Evolutionary conservation across 2,113 vertebrate species (phyloP), one percentile per base, ranked within the genome.

Genomic region (Himantopus leucocephalus): DNA sequence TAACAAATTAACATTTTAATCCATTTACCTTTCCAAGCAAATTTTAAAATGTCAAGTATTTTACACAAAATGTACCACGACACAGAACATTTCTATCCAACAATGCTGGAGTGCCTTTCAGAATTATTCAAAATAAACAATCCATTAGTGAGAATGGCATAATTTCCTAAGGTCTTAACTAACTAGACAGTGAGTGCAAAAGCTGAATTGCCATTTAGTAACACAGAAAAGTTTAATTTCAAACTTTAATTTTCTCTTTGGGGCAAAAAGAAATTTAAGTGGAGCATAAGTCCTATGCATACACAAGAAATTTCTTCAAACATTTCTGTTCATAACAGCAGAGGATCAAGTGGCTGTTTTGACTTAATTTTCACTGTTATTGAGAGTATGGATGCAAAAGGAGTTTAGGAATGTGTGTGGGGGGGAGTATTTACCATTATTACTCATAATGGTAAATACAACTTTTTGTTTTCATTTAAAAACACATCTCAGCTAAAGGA

Each of bases 1-100:
- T 45, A 94, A 90, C 75, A 95, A 96, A 86, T 92, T 81, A 94
- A 94, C 41, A 80, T 83, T 67, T 74, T 63, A 71, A 92, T 79
- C 59, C 63, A 67, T 88, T 94, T 92, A 53, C 41, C n/a, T 92
- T 92, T 82, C 60, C 41, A 91, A 93, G 72, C 55, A 59, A 83
- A 88, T 74, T 80, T 73, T 76, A 27, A 96, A 95, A 88, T 83
- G 63, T 95, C 92, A 81, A 92, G 75, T 53, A 59, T 27, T 74
- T 88, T 77, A 94, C 55, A 50, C 12, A 67, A 76, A 53, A 85
- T 64, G 45, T 70, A 79, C 18, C 8, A 14, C 41, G 45, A 68
- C 4, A 4, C 12, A 55, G 73, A 92, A 63, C 32, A 47, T 35
- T 88, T 90, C 37, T 35, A 15, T 35, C 18, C 71, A 86, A 80